Base-by-base conservation (phyloP, 1,140 invertebrate genomes). In the Brachionus rubens region DNA sequence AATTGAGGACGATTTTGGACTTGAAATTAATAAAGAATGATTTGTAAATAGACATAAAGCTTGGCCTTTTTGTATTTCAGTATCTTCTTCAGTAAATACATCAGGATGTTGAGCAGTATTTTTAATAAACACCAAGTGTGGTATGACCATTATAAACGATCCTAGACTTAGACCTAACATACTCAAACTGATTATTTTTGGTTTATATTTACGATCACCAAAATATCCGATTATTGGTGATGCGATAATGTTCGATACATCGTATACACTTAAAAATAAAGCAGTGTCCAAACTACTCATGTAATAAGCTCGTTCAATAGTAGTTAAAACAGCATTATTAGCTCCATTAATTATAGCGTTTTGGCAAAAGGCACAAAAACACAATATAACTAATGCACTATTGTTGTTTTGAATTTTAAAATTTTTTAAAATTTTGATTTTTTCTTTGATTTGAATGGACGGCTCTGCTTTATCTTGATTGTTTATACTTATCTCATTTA, bases 181-280 rank as follows among this genome's bases (percentile, higher is more conserved):
- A 24, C 68, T 48, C 0, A 72, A 41, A 0, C 43, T 33, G 14
- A 72, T 54, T n/a, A 72, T 41, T 72, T 41, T 48, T 7, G 68
- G 2, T 41, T 72, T 72, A 21, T 10, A n/a, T 21, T 21, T 14
- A 21, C 72, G 48, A 41, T 75, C 72, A 1, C 72, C 72, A 26
- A 40, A 75, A 21, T 75, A 75, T 16, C 72, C 72, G 7, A 75
- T 56, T 19, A 75, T 56, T 24, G 72, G 72, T 12, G 48, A 75
- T 4, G 48, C 48, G 3, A 75, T 9, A 28, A 75, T 75, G 16
- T 12, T 54, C 3, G 48, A 48, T 19, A 75, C 36, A 21, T 75
- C 72, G 16, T 75, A 75, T 14, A 56, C 12, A 2, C 12, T 54
- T 41, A 54, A 7, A 19, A 75, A 75, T 33, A 75, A 28, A 6